Evolutionary conservation across 2,888 invertebrate species (phyloP), one percentile per base, ranked within the genome.

Genomic region (Poecilobothrus nobilitatus): DNA sequence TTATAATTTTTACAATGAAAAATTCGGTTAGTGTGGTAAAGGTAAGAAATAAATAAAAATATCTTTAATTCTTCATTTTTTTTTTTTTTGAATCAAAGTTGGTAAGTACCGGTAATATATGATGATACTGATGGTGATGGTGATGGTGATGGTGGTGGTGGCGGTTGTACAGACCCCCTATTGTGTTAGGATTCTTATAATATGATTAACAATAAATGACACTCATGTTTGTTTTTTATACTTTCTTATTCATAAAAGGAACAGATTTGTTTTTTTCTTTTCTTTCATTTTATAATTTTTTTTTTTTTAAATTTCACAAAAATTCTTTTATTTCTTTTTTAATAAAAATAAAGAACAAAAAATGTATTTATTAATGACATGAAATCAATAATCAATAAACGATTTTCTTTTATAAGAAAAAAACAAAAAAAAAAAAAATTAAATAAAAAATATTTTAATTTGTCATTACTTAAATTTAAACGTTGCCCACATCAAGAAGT

Each of bases 21-120:
- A 53, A 53, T 53, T 53, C 53, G 53, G 53, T 53, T 53, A 53
- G 41, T 53, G 53, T 53, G 53, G 53, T 53, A 53, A 53, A 53
- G 53, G 18, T 6, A 15, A 53, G 53, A 18, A 12, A 53, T 53
- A 18, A 53, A 53, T 53, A 53, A 44, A 44, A 53, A 53, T 53
- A 53, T 18, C 15, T 9, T 3, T 44, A 44, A 15, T n/a, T 18
- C 15, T 41, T 41, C 15, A 2, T 41, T 5, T 27, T 27, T 27
- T 41, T 41, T 41, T 8, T 41, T 41, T 41, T 41, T 41, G 9
- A 12, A 12, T 41, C 9, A 41, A 41, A 41, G 15, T 41, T 41
- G 7, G 15, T 41, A 41, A 41, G 41, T 41, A 8, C 12, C 41
- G 41, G 41, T 41, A 41, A 15, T 41, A 41, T 41, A 6, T 27